These are phyloP conservation scores for Sylvicola cinctus DNA, from an alignment of 2,888 invertebrate species.

Conservation along the genomic window DNA sequence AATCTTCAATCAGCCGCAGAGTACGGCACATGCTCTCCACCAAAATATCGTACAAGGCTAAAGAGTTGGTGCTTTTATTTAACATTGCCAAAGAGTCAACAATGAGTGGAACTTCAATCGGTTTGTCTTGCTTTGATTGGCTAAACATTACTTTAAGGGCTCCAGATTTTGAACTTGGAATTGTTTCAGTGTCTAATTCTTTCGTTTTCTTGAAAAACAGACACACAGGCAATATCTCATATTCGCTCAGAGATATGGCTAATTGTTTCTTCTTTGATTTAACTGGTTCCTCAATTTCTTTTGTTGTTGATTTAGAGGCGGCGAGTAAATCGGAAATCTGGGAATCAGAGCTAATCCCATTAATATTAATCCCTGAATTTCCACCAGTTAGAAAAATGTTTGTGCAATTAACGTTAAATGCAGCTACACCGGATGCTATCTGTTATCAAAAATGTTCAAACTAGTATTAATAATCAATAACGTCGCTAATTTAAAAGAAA, in stretches of 20 bases:
- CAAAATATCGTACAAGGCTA: slow-evolving; percentile 47
- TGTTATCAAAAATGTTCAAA: slow-evolving; percentile 14
- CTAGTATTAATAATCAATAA: slow-evolving; percentile 1
- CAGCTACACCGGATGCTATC: slow-evolving; percentile 50
- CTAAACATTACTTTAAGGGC: slow-evolving; percentile 11
- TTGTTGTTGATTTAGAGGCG: slow-evolving; percentile 19
- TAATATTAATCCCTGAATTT: slow-evolving; percentile 32
- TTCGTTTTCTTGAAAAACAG: slow-evolving; percentile 19
- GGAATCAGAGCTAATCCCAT: slow-evolving; percentile 30
- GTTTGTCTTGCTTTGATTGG: slow-evolving; percentile 10
- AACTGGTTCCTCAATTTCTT: slow-evolving; percentile 11
- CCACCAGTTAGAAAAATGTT: slow-evolving; percentile 43
- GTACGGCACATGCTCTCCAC: slow-evolving; percentile 55
- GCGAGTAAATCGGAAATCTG: slow-evolving; percentile 31
- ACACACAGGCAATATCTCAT: slow-evolving; percentile 18
- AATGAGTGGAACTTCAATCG: slow-evolving; percentile 26
- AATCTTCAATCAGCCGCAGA: slow-evolving; percentile 27
- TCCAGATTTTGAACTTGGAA: slow-evolving; percentile 10
- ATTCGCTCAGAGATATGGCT: slow-evolving; percentile 13
- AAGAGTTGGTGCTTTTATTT: slow-evolving; percentile 37
- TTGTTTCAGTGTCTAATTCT: slow-evolving; percentile 6
- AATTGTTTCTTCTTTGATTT: slow-evolving; percentile 16
- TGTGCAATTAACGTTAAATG: slow-evolving; percentile 44
- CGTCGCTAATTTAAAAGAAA: slow-evolving; percentile 2
- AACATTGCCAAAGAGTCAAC: slow-evolving; percentile 55